Evolutionary conservation across 2,797 vertebrate species (phyloP).

Genomic region (Coracias cyanogaster): DNA sequence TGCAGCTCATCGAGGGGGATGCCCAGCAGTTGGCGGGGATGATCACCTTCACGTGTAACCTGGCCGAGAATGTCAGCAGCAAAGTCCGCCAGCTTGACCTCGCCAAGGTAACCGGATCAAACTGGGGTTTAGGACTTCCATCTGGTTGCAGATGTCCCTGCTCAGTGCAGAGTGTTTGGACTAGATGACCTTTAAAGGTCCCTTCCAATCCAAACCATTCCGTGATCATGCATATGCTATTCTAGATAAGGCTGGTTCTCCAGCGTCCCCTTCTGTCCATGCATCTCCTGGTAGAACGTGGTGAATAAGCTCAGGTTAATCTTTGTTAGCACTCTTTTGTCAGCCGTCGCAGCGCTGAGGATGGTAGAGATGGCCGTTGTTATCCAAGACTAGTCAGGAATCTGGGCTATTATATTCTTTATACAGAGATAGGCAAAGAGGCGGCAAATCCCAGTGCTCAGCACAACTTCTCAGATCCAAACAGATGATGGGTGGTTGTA

Average conservation of each 20-base stretch:
- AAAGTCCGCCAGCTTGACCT: conserved; percentile 98
- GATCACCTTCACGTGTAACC: conserved; percentile 96
- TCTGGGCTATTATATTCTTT: neutral
- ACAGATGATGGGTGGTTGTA: accelerated
- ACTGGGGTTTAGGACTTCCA: too few species aligned
- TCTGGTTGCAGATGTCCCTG: too few species aligned
- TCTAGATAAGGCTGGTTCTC: neutral
- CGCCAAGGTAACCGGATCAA: conserved; percentile 85
- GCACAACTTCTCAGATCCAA: neutral
- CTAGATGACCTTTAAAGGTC: neutral
- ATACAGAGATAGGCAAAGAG: neutral
- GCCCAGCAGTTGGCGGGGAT: conserved; percentile 95
- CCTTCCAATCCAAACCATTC: neutral
- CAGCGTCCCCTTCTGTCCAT: neutral
- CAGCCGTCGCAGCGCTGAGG: accelerated
- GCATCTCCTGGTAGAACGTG: neutral
- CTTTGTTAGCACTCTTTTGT: neutral
- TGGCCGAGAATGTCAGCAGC: conserved; percentile 96
- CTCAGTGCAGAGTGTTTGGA: neutral
- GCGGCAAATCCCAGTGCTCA: accelerated
- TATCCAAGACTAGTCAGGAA: neutral
- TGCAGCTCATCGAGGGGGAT: conserved; percentile 95
- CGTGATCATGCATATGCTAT: neutral
- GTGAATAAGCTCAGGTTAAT: neutral
- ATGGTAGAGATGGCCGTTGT: neutral